Conservation (phyloP, 35 echinoderm and acorn worm species). For the Amphiura filiformis region DNA sequence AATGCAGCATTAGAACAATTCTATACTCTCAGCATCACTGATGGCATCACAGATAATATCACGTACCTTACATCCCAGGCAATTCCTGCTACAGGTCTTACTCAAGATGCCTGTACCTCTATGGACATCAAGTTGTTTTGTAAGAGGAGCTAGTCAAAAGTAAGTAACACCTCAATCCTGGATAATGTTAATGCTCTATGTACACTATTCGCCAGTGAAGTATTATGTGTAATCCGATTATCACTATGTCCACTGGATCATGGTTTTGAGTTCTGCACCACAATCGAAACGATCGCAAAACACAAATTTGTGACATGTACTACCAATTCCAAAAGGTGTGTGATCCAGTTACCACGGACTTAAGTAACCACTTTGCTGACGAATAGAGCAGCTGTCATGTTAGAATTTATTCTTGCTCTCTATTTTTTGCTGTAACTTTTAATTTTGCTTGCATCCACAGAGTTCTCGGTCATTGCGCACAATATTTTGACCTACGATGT, state of each 20-base stretch:
- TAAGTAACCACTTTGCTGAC: too few relatives aligned
- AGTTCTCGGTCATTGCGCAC: slow-evolving; percentile 73
- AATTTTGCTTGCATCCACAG: slow-evolving; percentile 29
- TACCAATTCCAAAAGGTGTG: too few relatives aligned
- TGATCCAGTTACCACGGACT: too few relatives aligned
- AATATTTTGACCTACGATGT: slow-evolving; percentile 98
- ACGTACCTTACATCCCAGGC: slow-evolving; percentile 63
- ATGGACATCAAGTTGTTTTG: slow-evolving; percentile 80
- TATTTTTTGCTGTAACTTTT: too few relatives aligned
- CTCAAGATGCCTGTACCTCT: slow-evolving; percentile 81
- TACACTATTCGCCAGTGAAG: too few relatives aligned
- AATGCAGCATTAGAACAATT: slow-evolving; percentile 91
- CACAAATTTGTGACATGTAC: too few relatives aligned
- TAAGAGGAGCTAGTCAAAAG: slow-evolving; percentile 90
- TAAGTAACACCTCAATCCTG: slow-evolving; percentile 32
- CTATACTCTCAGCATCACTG: slow-evolving; percentile 69
- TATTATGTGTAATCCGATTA: too few relatives aligned
- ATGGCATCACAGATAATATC: slow-evolving; percentile 42
- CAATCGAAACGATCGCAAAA: too few relatives aligned
- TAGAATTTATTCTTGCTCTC: too few relatives aligned
- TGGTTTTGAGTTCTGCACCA: too few relatives aligned
- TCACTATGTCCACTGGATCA: too few relatives aligned
- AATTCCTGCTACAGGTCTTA: slow-evolving; percentile 82
- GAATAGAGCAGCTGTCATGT: too few relatives aligned
- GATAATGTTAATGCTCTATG: background rate